A percentile compares a stretch with the other conserved stretches of the same genome.
phyloP scores from a whole-genome alignment of 2,888 invertebrate genomes.

The Malachius bipustulatus region DNA sequence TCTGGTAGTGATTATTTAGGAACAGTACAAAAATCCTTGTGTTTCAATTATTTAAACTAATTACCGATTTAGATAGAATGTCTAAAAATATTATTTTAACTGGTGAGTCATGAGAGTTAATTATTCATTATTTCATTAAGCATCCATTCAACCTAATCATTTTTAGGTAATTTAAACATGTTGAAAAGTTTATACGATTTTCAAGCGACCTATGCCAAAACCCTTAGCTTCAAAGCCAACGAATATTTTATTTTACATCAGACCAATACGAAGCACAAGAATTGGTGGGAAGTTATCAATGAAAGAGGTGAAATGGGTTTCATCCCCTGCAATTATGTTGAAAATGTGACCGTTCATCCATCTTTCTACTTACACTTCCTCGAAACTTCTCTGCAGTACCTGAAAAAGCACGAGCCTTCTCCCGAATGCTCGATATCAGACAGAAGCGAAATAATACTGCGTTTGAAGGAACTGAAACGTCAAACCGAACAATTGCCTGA shows the following conservation, averaged over 20 bases:
- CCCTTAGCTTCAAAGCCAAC: slow-evolving; percentile 66
- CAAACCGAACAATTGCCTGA: slow-evolving; percentile 40
- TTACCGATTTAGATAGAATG: slow-evolving; percentile 6
- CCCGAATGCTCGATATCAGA: slow-evolving; percentile 33
- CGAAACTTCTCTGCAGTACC: slow-evolving; percentile 51
- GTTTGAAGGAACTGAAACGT: slow-evolving; percentile 52
- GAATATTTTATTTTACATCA: slow-evolving; percentile 73
- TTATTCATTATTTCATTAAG: slow-evolving; percentile 4
- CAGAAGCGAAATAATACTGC: slow-evolving; percentile 49
- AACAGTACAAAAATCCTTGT: too few relatives aligned
- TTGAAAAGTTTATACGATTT: slow-evolving; percentile 74
- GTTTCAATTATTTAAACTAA: neutral
- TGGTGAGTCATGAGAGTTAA: slow-evolving; percentile 5
- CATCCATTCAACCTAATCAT: slow-evolving; percentile 6
- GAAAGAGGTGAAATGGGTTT: slow-evolving; percentile 71
- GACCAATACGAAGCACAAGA: slow-evolving; percentile 64
- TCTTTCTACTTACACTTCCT: slow-evolving; percentile 61
- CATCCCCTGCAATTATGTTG: slow-evolving; percentile 79
- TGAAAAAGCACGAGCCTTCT: slow-evolving; percentile 24
- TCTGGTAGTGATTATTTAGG: too few relatives aligned
- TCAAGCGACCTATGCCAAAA: slow-evolving; percentile 72
- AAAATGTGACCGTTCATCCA: slow-evolving; percentile 60
- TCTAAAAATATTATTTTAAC: slow-evolving; percentile 10
- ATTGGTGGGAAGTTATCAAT: slow-evolving; percentile 85
- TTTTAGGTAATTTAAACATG: slow-evolving; percentile 65